These are phyloP conservation scores for Ramphastos sulfuratus DNA, from an alignment of 2,113 vertebrate species.

Conservation along the genomic window DNA sequence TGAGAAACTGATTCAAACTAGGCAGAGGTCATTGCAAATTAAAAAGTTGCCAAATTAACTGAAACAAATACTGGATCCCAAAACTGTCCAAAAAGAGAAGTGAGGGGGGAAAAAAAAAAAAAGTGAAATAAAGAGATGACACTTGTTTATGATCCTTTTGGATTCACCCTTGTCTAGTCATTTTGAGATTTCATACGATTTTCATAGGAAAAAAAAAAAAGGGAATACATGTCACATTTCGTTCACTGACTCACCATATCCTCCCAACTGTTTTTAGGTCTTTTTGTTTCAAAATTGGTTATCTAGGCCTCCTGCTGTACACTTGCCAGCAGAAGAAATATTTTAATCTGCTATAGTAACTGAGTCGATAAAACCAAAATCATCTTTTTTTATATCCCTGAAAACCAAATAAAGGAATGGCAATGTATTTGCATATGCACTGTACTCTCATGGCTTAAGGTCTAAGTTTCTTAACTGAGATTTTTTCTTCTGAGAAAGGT, in stretches of 20 bases:
- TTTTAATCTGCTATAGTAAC: background rate
- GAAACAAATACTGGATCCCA: background rate
- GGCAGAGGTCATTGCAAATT: background rate
- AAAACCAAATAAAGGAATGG: background rate
- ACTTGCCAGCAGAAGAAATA: background rate
- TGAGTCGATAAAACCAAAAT: background rate
- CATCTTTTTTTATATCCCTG: background rate
- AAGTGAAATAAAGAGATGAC: accelerated
- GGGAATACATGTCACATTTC: background rate
- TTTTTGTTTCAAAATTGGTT: background rate
- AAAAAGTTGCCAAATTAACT: background rate
- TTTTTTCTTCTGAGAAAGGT: background rate
- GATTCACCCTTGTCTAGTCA: background rate
- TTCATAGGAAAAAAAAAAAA: background rate
- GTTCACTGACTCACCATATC: background rate
- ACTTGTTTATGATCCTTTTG: background rate
- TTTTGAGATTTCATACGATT: background rate
- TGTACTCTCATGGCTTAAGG: background rate
- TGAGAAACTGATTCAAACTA: background rate
- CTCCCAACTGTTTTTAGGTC: background rate
- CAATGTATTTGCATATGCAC: background rate
- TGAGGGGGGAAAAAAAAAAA: background rate
- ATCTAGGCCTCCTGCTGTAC: accelerated
- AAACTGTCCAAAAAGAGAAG: background rate
- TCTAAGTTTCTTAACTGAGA: background rate